Percentiles rank a stretch among this genome's conserved stretches.
Evolutionary conservation across 2,113 vertebrate genomes (phyloP).

Genomic region (Spea bombifrons): DNA sequence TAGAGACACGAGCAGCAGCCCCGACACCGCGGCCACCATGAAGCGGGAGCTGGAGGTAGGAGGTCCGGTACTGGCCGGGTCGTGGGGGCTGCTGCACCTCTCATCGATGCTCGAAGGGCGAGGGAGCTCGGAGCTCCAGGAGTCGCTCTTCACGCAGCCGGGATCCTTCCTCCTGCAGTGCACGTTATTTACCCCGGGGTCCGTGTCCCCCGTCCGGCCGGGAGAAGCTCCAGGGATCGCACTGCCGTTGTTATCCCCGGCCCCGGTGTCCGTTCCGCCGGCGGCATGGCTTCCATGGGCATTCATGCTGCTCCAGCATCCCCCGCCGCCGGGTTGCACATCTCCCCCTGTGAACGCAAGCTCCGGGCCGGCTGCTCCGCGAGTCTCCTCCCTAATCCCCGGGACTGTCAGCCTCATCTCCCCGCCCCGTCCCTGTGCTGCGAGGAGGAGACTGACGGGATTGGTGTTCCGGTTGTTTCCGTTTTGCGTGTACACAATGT

Average conservation of each 20-base stretch:
- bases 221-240: background rate
- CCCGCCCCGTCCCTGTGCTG: conserved; percentile 2
- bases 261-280: background rate
- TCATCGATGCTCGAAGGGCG: background rate
- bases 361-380: conserved; percentile 6
- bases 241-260: background rate
- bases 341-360: conserved; percentile 53
- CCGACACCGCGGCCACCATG: conserved; percentile 50
- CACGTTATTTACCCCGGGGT: conserved; percentile 16
- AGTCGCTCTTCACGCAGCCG: conserved; percentile 22
- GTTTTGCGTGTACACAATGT: too few species aligned
- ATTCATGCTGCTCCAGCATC: conserved; percentile 40
- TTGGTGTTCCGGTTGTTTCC: background rate
- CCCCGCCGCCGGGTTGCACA: conserved; percentile 55
- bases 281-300: conserved; percentile 20
- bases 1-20: conserved; percentile 48
- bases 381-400: conserved; percentile 39
- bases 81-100: background rate
- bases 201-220: conserved; percentile 7
- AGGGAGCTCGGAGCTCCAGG: conserved; percentile 3
- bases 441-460: background rate
- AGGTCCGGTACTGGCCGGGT: background rate
- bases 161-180: conserved; percentile 31
- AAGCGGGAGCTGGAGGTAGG: conserved; percentile 39
- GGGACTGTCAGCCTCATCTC: conserved; percentile 13